Conservation (phyloP, 2,797 vertebrate species). For the Calcarius lapponicus region DNA sequence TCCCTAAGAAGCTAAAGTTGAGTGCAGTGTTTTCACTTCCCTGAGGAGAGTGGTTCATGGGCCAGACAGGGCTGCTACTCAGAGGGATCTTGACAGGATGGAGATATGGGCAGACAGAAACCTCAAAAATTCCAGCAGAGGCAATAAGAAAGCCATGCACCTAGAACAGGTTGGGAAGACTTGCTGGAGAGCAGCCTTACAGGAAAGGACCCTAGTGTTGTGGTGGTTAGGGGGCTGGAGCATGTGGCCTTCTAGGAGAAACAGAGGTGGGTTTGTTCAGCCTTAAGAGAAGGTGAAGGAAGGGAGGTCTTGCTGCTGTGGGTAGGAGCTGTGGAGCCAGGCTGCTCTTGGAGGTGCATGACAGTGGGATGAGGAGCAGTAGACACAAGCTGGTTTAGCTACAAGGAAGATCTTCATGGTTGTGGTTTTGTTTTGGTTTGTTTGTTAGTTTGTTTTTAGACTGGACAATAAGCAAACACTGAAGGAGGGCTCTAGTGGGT, state of each 20-base stretch:
- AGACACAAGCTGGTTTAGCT: neutral
- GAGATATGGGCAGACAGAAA: neutral
- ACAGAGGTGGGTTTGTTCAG: neutral
- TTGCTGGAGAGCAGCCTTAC: neutral
- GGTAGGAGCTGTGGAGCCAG: neutral
- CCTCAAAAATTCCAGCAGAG: neutral
- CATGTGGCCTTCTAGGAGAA: rapidly evolving
- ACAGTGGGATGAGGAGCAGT: neutral
- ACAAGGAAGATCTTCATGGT: neutral
- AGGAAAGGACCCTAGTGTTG: neutral
- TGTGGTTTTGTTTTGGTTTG: neutral
- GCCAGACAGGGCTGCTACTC: neutral
- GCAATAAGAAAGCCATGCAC: neutral
- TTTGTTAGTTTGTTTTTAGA: neutral
- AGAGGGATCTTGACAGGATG: neutral
- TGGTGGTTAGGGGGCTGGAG: neutral
- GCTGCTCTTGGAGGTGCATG: neutral
- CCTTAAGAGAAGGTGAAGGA: neutral
- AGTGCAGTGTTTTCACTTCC: neutral
- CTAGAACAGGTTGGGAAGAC: neutral
- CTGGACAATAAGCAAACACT: neutral
- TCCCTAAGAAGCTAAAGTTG: neutral
- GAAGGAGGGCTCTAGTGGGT: neutral
- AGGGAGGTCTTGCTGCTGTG: neutral
- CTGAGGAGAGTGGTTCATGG: neutral